Conservation (phyloP, 2,113 vertebrate species). For the Menidia beryllina region DNA sequence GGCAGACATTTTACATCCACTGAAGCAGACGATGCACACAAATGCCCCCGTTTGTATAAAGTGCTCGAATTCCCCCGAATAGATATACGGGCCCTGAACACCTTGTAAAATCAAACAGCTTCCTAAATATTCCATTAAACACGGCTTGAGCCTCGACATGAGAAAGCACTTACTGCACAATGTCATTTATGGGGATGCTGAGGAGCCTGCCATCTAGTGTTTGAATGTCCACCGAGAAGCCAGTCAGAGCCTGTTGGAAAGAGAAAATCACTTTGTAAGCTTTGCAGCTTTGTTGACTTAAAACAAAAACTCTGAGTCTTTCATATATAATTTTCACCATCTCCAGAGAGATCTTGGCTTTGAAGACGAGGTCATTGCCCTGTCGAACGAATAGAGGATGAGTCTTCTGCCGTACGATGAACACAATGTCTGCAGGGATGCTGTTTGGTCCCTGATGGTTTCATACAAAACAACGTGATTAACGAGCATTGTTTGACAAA, state of each 20-base stretch:
- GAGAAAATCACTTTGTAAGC: not conserved
- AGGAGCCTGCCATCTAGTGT: constrained; percentile 91
- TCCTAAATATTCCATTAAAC: not conserved
- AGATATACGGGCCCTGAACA: not conserved
- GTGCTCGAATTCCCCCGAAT: not conserved
- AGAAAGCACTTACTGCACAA: constrained; percentile 88
- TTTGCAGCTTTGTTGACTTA: not conserved
- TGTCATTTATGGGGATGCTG: constrained; percentile 91
- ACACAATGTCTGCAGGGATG: constrained; percentile 93
- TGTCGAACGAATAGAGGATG: constrained; percentile 86
- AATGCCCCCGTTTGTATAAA: not conserved
- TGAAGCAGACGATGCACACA: not conserved
- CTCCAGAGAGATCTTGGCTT: constrained; percentile 77
- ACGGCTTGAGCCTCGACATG: not conserved
- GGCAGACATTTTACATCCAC: not conserved
- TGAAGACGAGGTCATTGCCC: constrained; percentile 83
- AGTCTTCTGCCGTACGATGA: constrained; percentile 89
- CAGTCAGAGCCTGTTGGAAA: constrained; percentile 86
- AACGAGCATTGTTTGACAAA: not conserved
- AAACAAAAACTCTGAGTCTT: not conserved
- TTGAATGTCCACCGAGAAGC: constrained; percentile 87
- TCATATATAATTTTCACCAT: constrained; percentile 82
- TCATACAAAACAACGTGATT: constrained; percentile 1
- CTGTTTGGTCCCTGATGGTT: constrained; percentile 88
- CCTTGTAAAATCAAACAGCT: not conserved